phyloP scores from a whole-genome alignment of 1,140 invertebrate genomes.

The Semibalanus balanoides region DNA sequence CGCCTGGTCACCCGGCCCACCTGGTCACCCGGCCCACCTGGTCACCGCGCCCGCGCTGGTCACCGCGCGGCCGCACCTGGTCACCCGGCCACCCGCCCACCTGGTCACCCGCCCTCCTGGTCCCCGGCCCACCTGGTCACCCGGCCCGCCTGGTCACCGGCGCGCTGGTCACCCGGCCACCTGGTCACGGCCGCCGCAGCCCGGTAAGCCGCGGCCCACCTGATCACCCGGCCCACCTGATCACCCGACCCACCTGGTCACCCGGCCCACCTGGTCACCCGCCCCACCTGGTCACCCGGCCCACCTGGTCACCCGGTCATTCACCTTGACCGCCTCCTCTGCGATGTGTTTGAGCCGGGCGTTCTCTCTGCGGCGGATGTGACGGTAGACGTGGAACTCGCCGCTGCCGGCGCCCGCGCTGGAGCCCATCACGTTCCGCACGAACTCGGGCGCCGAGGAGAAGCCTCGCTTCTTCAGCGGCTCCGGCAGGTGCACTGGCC shows the following conservation, averaged over 20 bases:
- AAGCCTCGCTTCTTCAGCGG: conserved; percentile 57
- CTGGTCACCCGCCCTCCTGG: too few species aligned
- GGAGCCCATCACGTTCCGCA: conserved; percentile 92
- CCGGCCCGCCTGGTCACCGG: too few species aligned
- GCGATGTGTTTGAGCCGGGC: conserved; percentile 83
- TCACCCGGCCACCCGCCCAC: too few species aligned
- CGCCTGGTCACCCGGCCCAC: too few species aligned
- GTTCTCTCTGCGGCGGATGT: conserved; percentile 85
- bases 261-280: too few species aligned
- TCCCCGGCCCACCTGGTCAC: too few species aligned
- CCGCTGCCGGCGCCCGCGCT: conserved; percentile 96
- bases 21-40: too few species aligned
- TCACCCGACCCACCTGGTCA: too few species aligned
- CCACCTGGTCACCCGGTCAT: neutral
- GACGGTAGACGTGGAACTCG: conserved; percentile 95
- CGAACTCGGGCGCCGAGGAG: conserved; percentile 75
- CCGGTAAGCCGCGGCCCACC: neutral
- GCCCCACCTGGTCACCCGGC: conserved; percentile 12
- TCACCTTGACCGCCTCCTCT: conserved; percentile 67
- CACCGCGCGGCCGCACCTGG: too few species aligned
- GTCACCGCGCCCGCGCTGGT: too few species aligned
- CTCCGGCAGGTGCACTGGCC: conserved; percentile 72
- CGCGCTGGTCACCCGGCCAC: neutral
- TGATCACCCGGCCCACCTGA: too few species aligned
- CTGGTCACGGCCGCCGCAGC: conserved; percentile 3